Base-by-base conservation (phyloP, 2,888 invertebrate species). In the Diarsia dahlii region DNA sequence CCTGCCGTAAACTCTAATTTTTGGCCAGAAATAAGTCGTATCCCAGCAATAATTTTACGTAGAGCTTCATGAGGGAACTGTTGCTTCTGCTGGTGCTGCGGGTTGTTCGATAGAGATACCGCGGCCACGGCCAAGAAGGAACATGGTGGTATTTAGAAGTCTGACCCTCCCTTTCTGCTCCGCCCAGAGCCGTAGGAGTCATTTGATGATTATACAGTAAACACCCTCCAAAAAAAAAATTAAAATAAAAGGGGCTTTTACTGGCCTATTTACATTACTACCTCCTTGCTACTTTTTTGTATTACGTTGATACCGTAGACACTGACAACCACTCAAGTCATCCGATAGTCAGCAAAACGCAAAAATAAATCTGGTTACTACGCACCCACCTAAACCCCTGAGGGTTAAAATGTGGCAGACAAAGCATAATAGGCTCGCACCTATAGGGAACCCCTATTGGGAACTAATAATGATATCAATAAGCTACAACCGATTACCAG, bases 381-480 rank as follows among this genome's bases (percentile, higher is more conserved):
- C n/a, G n/a, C n/a, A n/a, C n/a, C n/a, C n/a, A n/a, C n/a, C n/a
- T n/a, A n/a, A n/a, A n/a, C 45, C 64, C 50, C 9, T 2, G 23
- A 50, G 65, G 56, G 60, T 78, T 54, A 60, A 79, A 78, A 60
- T 78, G 72, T 58, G 65, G 8, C 52, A 65, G 48, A 56, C 54
- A 74, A 73, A 56, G 65, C 34, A 67, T 76, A 71, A 71, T 71
- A 52, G 62, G 20, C 20, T 67, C n/a, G 20, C 50, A 23, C 48
- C 23, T 45, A 69, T 72, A n/a, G n/a, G n/a, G n/a, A n/a, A n/a
- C n/a, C n/a, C 45, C 48, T 60, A 69, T 68, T 52, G 13, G 64
- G 28, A 58, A 75, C 50, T 80, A 62, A 45, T 78, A 78, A 62
- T 67, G 54, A 66, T 78, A 50, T 66, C 28, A 65, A 48, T 77